Base-by-base conservation (phyloP, 2,797 vertebrate species). In the Neosilurus mollespiculum region DNA sequence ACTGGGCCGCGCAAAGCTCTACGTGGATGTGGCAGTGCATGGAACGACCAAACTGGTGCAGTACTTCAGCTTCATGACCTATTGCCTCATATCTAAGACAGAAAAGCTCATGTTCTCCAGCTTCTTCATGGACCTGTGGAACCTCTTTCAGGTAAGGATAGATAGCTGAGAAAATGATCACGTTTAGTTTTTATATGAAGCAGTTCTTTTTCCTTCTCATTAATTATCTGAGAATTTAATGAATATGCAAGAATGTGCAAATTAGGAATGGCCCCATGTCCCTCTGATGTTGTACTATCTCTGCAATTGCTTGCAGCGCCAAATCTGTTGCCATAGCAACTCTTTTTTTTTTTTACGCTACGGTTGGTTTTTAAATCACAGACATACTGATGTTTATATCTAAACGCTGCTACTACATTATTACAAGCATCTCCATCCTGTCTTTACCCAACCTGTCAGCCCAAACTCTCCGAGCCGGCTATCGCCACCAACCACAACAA, bases 401-500 rank as follows among this genome's bases (percentile, higher is more conserved):
- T 43, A 20, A 37, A 69, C 1, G 58, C 22, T 20, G 18, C 6
- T 59, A 20, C 4, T 20, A 59, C 18, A 59, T 8, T 43, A 8
- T 59, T 59, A 22, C 9, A 9, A 43, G 1, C n/a, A 64, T 67
- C 20, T 81, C n/a, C 20, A 24, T 77, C 59, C 30, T 0, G 59
- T 62, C 72, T 59, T 22, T 0, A n/a, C 49, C 16, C 18, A 24
- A 22, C 54, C 37, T 20, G 51, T 10, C 96, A 99, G 94, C 98
- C 98, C 54, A 99, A 99, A 84, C 94, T 99, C 85, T 99, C 98
- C 0, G 98, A 99, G 90, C 98, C 97, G 0, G 98, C 98, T 87
- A 99, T 99, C 86, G 97, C 98, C 93, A 99, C 98, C 89, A 99
- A 99, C 94, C 98, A 99, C 95, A 99, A 99, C 93, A 99, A 99